Percentiles rank a stretch among this genome's conserved stretches.
Evolutionary conservation across 1,140 invertebrate species (phyloP).

Genomic region (Bombus superbus): DNA sequence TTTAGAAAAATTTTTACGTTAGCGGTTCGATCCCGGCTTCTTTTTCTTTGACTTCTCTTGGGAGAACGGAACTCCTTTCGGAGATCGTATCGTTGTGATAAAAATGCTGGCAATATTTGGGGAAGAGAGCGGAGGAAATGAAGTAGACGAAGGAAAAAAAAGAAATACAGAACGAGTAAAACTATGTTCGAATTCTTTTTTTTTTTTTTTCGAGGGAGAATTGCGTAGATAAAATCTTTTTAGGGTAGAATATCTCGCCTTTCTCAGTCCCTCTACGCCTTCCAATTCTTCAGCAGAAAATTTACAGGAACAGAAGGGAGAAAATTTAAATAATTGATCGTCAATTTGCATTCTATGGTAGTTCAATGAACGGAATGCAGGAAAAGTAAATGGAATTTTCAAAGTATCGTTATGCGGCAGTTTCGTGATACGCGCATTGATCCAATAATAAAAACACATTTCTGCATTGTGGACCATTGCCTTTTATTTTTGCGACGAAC

Average conservation of each 20-base stretch:
- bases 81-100: neutral
- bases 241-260: neutral
- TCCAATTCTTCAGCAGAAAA: neutral
- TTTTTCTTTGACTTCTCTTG: neutral
- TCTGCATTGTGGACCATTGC: neutral
- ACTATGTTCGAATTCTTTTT: neutral
- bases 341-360: too few relatives aligned
- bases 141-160: neutral
- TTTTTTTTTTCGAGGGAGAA: neutral
- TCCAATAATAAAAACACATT: conserved; percentile 12
- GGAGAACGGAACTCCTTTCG: neutral
- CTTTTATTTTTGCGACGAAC: conserved; percentile 28
- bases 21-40: neutral
- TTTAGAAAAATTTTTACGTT: neutral
- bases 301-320: neutral
- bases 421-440: too few relatives aligned
- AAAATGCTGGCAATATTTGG: neutral
- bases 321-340: too few relatives aligned
- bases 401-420: too few relatives aligned
- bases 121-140: neutral
- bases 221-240: neutral
- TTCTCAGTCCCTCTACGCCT: too few relatives aligned
- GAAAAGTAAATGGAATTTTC: too few relatives aligned
- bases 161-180: neutral
- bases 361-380: too few relatives aligned